phyloP scores from a whole-genome alignment of 2,797 vertebrate species.

The Pempheris klunzingeri region DNA sequence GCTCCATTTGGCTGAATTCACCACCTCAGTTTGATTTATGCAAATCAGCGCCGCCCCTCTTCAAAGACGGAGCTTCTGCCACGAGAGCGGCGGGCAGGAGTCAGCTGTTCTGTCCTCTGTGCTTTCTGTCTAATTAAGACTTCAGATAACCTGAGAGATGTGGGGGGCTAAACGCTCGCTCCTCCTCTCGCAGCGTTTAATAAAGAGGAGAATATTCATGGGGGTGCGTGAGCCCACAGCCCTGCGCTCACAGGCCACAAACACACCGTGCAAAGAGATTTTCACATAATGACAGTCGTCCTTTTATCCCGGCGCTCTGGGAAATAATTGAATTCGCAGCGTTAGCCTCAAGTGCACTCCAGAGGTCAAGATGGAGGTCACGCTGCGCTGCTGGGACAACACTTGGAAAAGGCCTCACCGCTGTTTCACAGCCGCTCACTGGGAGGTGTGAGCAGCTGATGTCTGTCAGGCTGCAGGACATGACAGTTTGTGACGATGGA shows the following conservation, averaged over 20 bases:
- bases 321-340: constrained; percentile 5
- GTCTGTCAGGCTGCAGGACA: too few species aligned
- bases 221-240: background rate
- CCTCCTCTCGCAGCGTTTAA: background rate
- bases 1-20: constrained; percentile 38
- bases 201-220: constrained; percentile 15
- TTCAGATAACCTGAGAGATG: constrained; percentile 17
- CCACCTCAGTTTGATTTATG: constrained; percentile 54
- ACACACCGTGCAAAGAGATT: constrained; percentile 22
- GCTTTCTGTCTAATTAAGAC: constrained; percentile 26
- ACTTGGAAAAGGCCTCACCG: background rate
- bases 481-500: too few species aligned
- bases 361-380: background rate
- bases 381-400: too few species aligned
- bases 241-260: constrained; percentile 19
- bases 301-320: background rate
- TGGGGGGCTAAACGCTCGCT: constrained; percentile 17
- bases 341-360: constrained; percentile 3
- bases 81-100: constrained; percentile 4
- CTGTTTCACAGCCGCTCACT: too few species aligned
- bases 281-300: constrained; percentile 7
- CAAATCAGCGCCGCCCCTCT: constrained; percentile 25
- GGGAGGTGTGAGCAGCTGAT: too few species aligned
- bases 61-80: constrained; percentile 13
- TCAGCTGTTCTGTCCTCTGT: constrained; percentile 35